Conservation (phyloP, 1,140 invertebrate species). For the Thaumatotibia leucotreta region DNA sequence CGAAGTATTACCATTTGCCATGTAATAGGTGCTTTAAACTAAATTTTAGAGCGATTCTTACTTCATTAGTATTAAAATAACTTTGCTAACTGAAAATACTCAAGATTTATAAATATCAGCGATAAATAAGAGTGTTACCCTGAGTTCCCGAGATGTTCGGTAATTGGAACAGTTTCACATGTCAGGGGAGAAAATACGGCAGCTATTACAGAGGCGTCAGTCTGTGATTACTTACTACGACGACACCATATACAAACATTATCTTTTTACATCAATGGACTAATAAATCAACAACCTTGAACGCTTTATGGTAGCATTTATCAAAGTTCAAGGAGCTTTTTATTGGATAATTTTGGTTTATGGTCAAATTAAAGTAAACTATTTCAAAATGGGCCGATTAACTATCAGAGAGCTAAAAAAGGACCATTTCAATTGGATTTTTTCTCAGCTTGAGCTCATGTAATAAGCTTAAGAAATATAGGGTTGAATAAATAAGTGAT, state of each 20-base stretch:
- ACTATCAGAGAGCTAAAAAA: not conserved
- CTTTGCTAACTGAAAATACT: not conserved
- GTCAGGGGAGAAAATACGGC: slow-evolving; percentile 20
- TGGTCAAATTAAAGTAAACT: not conserved
- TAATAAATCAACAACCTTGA: slow-evolving; percentile 7
- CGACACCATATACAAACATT: slow-evolving; percentile 19
- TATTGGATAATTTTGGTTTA: slow-evolving; percentile 11
- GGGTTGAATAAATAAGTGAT: not conserved
- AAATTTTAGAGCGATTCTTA: too few species aligned
- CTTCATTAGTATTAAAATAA: not conserved
- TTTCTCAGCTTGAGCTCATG: not conserved
- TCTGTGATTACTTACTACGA: slow-evolving; percentile 15
- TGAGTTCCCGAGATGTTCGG: slow-evolving; percentile 6
- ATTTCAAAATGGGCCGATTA: not conserved
- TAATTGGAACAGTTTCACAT: slow-evolving; percentile 22
- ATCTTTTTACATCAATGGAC: slow-evolving; percentile 22
- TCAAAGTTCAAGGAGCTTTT: slow-evolving; percentile 1
- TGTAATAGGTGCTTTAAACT: too few species aligned
- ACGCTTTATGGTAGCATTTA: not conserved
- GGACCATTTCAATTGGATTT: not conserved
- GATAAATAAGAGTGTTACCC: slow-evolving; percentile 19
- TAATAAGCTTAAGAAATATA: not conserved
- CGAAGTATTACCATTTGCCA: not conserved
- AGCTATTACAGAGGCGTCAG: slow-evolving; percentile 18
- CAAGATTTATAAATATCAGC: slow-evolving; percentile 22